A percentile compares a stretch with the other conserved stretches of the same genome.
These are phyloP conservation scores for Ooceraea biroi DNA, from an alignment of 1,140 invertebrate genomes.

Conservation along the genomic window DNA sequence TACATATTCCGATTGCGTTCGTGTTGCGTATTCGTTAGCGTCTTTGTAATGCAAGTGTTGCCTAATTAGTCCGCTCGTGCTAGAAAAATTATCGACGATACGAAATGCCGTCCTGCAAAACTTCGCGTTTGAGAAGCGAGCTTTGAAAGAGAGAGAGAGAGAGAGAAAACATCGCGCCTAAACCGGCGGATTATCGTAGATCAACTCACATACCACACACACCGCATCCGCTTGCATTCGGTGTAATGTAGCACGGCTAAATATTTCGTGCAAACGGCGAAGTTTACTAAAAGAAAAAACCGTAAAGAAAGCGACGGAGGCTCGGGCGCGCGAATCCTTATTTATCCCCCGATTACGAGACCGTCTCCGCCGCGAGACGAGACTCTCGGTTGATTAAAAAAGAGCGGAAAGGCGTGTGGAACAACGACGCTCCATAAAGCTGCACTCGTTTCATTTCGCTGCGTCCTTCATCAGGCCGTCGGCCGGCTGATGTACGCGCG, in stretches of 20 bases:
- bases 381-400: constrained; percentile 62
- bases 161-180: background rate
- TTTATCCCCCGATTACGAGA: constrained; percentile 59
- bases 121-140: background rate
- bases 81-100: background rate
- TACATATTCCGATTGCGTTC: no score
- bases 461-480: constrained; percentile 57
- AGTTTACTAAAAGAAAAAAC: constrained; percentile 47
- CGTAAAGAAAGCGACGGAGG: constrained; percentile 19
- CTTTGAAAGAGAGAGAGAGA: background rate
- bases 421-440: constrained; percentile 58
- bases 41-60: background rate
- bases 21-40: no score
- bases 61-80: background rate
- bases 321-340: constrained; percentile 40
- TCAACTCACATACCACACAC: background rate
- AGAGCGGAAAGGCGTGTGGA: constrained; percentile 49
- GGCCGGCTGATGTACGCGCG: constrained; percentile 56
- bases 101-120: background rate
- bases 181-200: constrained; percentile 31
- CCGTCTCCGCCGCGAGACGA: constrained; percentile 39
- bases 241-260: constrained; percentile 35
- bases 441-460: constrained; percentile 55
- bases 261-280: constrained; percentile 43
- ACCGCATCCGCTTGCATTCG: background rate